phyloP scores from a whole-genome alignment of 2,113 vertebrate species.

The Phylloscopus trochiloides region DNA sequence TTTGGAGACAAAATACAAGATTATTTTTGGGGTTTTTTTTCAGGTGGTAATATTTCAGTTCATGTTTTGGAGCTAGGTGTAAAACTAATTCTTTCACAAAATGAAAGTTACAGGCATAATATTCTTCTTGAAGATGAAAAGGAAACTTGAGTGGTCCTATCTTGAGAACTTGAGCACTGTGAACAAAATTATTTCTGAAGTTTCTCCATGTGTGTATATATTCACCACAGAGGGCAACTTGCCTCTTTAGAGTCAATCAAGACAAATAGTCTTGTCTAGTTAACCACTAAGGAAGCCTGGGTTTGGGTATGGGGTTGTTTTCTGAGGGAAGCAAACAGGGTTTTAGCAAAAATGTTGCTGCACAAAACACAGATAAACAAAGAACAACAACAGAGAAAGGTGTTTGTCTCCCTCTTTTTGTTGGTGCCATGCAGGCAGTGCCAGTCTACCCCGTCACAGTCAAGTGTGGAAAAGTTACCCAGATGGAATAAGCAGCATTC shows the following conservation, averaged over 20 bases:
- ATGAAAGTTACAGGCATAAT: background rate
- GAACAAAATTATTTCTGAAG: background rate
- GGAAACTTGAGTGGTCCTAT: background rate
- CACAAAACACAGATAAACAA: background rate
- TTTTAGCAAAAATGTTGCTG: background rate
- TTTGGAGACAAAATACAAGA: background rate
- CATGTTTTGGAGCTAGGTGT: background rate
- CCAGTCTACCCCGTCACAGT: background rate
- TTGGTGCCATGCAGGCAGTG: background rate
- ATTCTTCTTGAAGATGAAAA: background rate
- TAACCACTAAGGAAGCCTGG: background rate
- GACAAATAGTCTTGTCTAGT: background rate
- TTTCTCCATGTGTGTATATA: background rate
- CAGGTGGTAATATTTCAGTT: background rate
- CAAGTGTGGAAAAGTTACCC: background rate
- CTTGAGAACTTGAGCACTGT: background rate
- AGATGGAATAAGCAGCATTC: background rate
- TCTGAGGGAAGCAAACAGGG: background rate
- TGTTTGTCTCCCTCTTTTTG: fast-evolving
- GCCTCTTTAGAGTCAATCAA: background rate
- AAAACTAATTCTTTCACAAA: background rate
- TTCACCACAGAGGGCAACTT: background rate
- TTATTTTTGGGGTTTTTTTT: background rate
- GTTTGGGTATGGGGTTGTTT: background rate
- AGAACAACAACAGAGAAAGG: background rate